phyloP scores from a whole-genome alignment of 2,797 vertebrate genomes.

The Rousettus madagascariensis region DNA sequence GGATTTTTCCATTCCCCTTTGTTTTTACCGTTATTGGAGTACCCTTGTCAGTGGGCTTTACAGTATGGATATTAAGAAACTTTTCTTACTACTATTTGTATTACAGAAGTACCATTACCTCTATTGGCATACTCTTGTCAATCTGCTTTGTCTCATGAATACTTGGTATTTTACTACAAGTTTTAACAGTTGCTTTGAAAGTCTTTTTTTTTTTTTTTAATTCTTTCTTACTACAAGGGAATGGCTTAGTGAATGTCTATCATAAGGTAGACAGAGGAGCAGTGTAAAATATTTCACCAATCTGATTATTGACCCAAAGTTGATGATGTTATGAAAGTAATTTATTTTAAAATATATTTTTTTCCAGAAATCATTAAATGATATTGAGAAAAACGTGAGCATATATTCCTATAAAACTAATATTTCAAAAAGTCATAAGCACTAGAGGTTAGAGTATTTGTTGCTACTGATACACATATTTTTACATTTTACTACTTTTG shows the following conservation, averaged over 20 bases:
- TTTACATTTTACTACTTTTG: background rate
- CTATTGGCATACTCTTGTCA: background rate
- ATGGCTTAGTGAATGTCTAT: background rate
- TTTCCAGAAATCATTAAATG: background rate
- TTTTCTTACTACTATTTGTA: background rate
- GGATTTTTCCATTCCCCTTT: background rate
- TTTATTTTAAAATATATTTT: background rate
- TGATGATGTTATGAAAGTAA: background rate
- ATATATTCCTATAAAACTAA: background rate
- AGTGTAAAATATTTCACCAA: background rate
- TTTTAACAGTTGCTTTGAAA: conserved; percentile 34
- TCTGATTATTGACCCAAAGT: background rate
- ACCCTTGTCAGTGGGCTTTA: background rate
- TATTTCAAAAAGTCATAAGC: background rate
- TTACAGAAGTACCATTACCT: background rate
- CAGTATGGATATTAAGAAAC: background rate
- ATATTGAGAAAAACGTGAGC: background rate
- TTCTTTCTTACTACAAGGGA: background rate
- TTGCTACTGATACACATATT: background rate
- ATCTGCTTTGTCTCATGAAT: background rate
- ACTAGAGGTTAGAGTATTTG: background rate
- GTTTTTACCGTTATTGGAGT: background rate
- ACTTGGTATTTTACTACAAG: background rate
- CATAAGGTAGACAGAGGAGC: background rate
- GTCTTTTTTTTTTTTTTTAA: background rate